Evolutionary conservation across 2,888 invertebrate genomes (phyloP).

Genomic region (Ryuthela nishihirai): DNA sequence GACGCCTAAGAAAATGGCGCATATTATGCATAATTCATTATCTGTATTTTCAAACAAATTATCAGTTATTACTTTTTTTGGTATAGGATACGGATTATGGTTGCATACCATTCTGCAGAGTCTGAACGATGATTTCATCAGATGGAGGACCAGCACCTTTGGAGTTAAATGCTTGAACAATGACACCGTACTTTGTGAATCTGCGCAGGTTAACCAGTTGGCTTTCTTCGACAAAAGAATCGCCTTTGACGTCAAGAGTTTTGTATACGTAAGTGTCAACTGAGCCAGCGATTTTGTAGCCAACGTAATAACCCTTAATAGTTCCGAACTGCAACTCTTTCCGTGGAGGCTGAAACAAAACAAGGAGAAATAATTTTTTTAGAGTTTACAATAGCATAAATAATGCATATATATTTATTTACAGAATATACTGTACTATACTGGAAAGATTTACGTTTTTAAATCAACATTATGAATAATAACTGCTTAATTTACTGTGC

Average conservation of each 20-base stretch:
- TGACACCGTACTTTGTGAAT: constrained; percentile 50
- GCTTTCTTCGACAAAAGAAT: constrained; percentile 29
- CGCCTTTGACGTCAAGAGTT: constrained; percentile 42
- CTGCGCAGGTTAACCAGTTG: constrained; percentile 48
- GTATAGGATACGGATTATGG: too few relatives aligned
- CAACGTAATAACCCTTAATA: constrained; percentile 51
- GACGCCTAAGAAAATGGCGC: too few relatives aligned
- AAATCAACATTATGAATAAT: too few relatives aligned
- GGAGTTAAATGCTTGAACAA: constrained; percentile 50
- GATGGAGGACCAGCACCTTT: constrained; percentile 50
- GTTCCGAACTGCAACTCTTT: constrained; percentile 48
- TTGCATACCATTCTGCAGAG: constrained; percentile 51
- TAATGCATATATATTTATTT: too few relatives aligned
- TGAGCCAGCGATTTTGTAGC: constrained; percentile 48
- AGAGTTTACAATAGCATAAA: too few relatives aligned
- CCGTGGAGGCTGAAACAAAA: constrained; percentile 46
- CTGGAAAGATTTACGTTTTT: too few relatives aligned
- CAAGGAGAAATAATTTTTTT: too few relatives aligned
- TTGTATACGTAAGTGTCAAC: constrained; percentile 48
- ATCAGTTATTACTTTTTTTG: too few relatives aligned
- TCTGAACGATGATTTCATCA: constrained; percentile 47
- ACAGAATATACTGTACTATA: too few relatives aligned
- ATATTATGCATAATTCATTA: too few relatives aligned
- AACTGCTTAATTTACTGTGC: too few relatives aligned
- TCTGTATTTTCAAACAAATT: too few relatives aligned